Percentiles rank a stretch among this genome's conserved stretches.
Evolutionary conservation across 1,140 invertebrate genomes (phyloP).

Genomic region (Caenorhabditis briggsae): DNA sequence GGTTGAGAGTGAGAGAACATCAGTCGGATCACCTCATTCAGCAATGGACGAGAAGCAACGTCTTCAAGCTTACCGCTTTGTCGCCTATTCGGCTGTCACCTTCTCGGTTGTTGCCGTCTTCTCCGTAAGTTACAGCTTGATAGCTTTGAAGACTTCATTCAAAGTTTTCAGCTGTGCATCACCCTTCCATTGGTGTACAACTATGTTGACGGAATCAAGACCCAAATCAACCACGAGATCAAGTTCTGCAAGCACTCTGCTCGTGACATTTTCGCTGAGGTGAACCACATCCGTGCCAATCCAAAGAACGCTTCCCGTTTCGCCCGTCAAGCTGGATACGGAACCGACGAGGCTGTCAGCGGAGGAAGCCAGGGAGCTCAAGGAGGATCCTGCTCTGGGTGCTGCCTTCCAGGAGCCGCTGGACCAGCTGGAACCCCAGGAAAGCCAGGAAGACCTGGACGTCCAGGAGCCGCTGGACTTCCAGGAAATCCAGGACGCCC

Average conservation of each 20-base stretch:
- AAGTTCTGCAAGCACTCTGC: slow-evolving; percentile 56
- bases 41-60: slow-evolving; percentile 31
- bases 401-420: slow-evolving; percentile 52
- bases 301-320: slow-evolving; percentile 45
- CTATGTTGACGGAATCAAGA: slow-evolving; percentile 57
- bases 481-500: slow-evolving; percentile 47
- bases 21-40: slow-evolving; percentile 21
- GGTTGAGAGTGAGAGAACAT: slow-evolving; percentile 25
- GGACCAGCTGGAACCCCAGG: slow-evolving; percentile 49
- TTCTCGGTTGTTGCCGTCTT: slow-evolving; percentile 33
- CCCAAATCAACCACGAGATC: slow-evolving; percentile 55
- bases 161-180: slow-evolving; percentile 49
- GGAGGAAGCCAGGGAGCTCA: slow-evolving; percentile 10
- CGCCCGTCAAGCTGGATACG: slow-evolving; percentile 60
- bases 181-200: slow-evolving; percentile 57
- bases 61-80: slow-evolving; percentile 56
- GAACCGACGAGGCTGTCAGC: slow-evolving; percentile 44
- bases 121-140: not conserved
- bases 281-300: slow-evolving; percentile 53
- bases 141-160: too few relatives aligned
- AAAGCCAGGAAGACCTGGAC: slow-evolving; percentile 54
- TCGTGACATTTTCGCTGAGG: slow-evolving; percentile 44
- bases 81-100: slow-evolving; percentile 57
- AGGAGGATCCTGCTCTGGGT: slow-evolving; percentile 48
- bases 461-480: slow-evolving; percentile 42